These are phyloP conservation scores for Anthonomus grandis DNA, from an alignment of 1,140 invertebrate species.

Conservation along the genomic window DNA sequence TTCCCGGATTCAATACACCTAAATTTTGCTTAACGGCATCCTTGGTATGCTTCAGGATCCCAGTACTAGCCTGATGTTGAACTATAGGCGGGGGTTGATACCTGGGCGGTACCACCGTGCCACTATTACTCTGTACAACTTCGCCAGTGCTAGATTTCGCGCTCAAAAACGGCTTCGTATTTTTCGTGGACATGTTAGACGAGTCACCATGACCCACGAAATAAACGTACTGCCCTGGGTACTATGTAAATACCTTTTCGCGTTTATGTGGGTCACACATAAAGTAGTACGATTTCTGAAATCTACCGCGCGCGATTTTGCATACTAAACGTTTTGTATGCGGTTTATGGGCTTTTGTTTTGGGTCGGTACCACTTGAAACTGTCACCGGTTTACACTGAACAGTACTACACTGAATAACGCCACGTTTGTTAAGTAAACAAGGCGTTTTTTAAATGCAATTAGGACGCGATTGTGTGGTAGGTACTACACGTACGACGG, in stretches of 20 bases:
- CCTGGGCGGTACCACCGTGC: constrained; percentile 54
- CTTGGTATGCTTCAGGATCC: constrained; percentile 55
- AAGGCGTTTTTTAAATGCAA: not conserved
- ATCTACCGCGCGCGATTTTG: constrained; percentile 18
- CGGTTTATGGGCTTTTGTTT: not conserved
- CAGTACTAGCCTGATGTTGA: constrained; percentile 47
- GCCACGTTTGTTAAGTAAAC: not conserved
- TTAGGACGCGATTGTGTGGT: constrained; percentile 4
- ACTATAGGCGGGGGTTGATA: constrained; percentile 64
- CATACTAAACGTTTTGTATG: constrained; percentile 18
- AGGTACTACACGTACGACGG: not conserved
- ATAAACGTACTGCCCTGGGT: constrained; percentile 22
- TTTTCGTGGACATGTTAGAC: constrained; percentile 47
- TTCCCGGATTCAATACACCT: constrained; percentile 13
- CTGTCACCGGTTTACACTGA: not conserved
- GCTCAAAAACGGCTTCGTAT: constrained; percentile 38
- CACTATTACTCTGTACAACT: constrained; percentile 6
- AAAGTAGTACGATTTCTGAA: constrained; percentile 33
- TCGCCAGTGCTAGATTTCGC: constrained; percentile 36
- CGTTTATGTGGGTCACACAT: constrained; percentile 34
- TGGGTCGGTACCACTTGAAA: not conserved
- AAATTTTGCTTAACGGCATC: constrained; percentile 30
- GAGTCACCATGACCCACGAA: constrained; percentile 29
- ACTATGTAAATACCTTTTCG: constrained; percentile 30
- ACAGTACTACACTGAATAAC: not conserved